These are phyloP conservation scores for Chalcis sispes DNA, from an alignment of 2,888 invertebrate genomes.

Conservation along the genomic window DNA sequence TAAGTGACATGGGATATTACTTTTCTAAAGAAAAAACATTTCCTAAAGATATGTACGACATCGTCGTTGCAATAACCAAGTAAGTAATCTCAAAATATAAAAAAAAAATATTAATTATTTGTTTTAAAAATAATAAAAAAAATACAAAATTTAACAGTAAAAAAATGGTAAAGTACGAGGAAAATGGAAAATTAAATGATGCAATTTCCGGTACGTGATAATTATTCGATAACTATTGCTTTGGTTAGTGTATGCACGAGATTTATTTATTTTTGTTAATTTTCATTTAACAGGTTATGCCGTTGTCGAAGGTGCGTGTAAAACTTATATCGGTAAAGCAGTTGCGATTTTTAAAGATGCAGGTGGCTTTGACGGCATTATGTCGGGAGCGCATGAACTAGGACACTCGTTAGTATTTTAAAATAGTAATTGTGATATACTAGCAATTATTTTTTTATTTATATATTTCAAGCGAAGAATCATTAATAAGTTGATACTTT, in stretches of 20 bases:
- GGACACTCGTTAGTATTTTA: constrained; percentile 33
- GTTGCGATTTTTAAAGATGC: constrained; percentile 23
- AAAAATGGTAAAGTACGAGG: neutral
- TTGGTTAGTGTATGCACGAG: neutral
- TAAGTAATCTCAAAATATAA: constrained; percentile 4
- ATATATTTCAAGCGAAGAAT: neutral
- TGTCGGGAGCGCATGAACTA: constrained; percentile 44
- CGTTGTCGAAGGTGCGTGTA: neutral
- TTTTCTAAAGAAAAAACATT: constrained; percentile 19
- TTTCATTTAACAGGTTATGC: constrained; percentile 29
- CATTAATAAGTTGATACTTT: neutral
- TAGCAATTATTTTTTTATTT: too few species aligned
- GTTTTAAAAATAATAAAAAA: neutral
- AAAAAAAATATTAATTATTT: neutral
- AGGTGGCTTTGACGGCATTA: constrained; percentile 42
- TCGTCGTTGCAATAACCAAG: constrained; percentile 21
- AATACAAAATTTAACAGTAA: neutral
- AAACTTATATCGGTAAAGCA: neutral
- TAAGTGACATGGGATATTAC: constrained; percentile 12
- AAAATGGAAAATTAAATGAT: neutral
- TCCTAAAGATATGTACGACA: constrained; percentile 10
- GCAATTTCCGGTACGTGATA: constrained; percentile 6
- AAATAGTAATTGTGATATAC: neutral
- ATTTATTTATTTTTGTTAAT: neutral
- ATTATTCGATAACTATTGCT: too few species aligned